Base-by-base conservation (phyloP, 2,888 invertebrate genomes). In the Ischnura elegans region DNA sequence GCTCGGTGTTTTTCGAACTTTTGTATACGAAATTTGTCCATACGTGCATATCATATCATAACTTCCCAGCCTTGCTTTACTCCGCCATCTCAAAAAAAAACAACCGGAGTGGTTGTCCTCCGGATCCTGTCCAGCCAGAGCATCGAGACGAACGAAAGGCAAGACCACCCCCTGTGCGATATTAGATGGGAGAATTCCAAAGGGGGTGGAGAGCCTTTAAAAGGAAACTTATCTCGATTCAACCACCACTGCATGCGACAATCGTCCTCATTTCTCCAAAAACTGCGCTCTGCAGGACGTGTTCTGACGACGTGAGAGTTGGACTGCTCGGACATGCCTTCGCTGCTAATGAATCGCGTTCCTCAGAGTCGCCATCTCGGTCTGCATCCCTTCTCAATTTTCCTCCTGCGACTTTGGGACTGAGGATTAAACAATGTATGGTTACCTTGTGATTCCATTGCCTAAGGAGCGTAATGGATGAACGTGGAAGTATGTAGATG, bases 221-320 rank as follows among this genome's bases (percentile, higher is more conserved):
- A 55, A 61, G 90, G 61, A 51, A 90, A 90, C 90, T 43, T 43
- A 90, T 90, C 61, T 66, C 61, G 47, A 90, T n/a, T 43, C 90
- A 55, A 25, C 42, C n/a, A 8, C 61, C 76, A 36, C 36, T 45
- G 61, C 90, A 66, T 66, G n/a, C 66, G 76, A 76, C 36, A 36
- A 90, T 90, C 90, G n/a, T 55, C 16, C 61, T 90, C 61, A 43
- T 61, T 90, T 61, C 61, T 61, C 90, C 90, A 55, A 90, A 87
- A 90, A 90, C 90, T 25, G 61, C 25, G 36, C 76, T 36, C 76
- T 61, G 19, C 13, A 36, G 36, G 76, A 76, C 76, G 36, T 36
- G 76, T 76, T 36, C 13, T 10, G 36, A 29, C 2, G 76, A 13
- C 13, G 76, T 36, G 76, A 2, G 25, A 25, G 5, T 5, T 36